A percentile compares a stretch with the other conserved stretches of the same genome.
Evolutionary conservation across 2,797 vertebrate genomes (phyloP).

Genomic region (Holocentrus rufus): DNA sequence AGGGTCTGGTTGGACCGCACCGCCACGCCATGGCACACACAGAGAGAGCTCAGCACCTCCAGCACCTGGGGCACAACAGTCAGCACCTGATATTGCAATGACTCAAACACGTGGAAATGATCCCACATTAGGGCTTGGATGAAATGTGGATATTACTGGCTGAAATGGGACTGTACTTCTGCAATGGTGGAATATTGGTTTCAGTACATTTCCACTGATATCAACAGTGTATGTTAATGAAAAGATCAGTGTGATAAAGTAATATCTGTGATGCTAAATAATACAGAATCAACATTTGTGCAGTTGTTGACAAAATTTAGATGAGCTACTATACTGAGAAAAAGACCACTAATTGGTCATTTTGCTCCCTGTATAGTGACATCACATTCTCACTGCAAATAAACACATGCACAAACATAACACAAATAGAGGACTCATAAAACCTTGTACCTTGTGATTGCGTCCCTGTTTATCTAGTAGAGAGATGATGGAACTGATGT

Average conservation of each 20-base stretch:
- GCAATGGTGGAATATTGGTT: neutral
- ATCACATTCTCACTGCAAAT: neutral
- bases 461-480: slow-evolving; percentile 94
- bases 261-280: neutral
- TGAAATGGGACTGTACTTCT: neutral
- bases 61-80: slow-evolving; percentile 85
- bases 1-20: slow-evolving; percentile 95
- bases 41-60: slow-evolving; percentile 94
- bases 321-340: too few species aligned
- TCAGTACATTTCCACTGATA: neutral
- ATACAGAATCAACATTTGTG: neutral
- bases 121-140: slow-evolving; percentile 12
- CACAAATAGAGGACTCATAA: neutral
- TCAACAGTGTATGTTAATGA: neutral
- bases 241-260: neutral
- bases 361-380: neutral
- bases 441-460: slow-evolving; percentile 88
- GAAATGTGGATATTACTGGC: neutral
- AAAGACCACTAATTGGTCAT: neutral
- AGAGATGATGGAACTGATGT: slow-evolving; percentile 93
- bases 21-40: slow-evolving; percentile 93
- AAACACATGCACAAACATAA: slow-evolving; percentile 10
- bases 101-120: slow-evolving; percentile 40
- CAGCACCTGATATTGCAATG: slow-evolving; percentile 45
- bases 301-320: too few species aligned